Base-by-base conservation (phyloP, 2,113 vertebrate species). In the Notarius quadriscutis region DNA sequence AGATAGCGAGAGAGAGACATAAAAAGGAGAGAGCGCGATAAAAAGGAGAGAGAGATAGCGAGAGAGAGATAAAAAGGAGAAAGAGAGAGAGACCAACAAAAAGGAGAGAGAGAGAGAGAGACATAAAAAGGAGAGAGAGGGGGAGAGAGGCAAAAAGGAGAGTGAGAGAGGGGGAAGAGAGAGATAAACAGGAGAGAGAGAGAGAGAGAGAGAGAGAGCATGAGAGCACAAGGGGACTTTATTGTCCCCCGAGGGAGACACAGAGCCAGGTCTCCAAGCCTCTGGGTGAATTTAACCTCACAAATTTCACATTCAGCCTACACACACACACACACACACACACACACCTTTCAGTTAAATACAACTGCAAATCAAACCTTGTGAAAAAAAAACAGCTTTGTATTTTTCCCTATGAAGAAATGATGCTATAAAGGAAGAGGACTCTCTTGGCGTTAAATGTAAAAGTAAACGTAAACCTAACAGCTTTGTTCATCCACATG, bases 201-300 rank as follows among this genome's bases (percentile, higher is more conserved):
- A 83, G 55, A 81, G 20, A 83, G 57, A 77, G 63, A 84, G 84
- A 69, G 81, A 72, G 63, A 80, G 30, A 84, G 81, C 85, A 51
- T 7, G 55, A 9, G 20, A 86, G 67, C 81, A 41, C 60, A 86
- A 57, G 75, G 80, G 83, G 84, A 88, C 85, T 89, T 89, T 89
- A 88, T 85, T 91, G 90, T 89, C 57, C 88, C 84, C 88, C 71
- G 81, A 89, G 91, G 89, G 88, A 88, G 84, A 86, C 78, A 87
- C 60, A 89, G 89, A 91, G 84, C 65, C 67, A 83, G 89, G 91
- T 88, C 89, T 90, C 83, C 78, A 83, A 89, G 89, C 90, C 90
- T 86, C 85, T 91, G 89, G 89, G 89, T 91, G 86, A 90, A 84
- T 89, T 92, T 91, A 91, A 91, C 90, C 90, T 90, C 87, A 89